Percentiles rank a stretch among this genome's conserved stretches.
Evolutionary conservation across 1,140 invertebrate species (phyloP).

Genomic region (Octopus bimaculoides): DNA sequence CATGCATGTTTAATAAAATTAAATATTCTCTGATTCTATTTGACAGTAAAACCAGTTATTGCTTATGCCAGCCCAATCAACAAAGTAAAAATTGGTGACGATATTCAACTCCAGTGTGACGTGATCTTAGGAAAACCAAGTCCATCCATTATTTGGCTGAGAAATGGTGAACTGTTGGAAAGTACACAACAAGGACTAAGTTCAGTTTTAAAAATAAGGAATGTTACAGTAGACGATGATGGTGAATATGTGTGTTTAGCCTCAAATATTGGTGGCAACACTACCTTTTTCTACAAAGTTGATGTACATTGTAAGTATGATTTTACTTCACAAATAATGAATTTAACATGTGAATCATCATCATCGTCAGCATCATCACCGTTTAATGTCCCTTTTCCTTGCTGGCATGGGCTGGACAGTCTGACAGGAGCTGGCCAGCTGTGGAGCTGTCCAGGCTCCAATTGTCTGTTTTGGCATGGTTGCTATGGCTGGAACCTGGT

Average conservation of each 20-base stretch:
- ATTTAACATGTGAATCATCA: too few relatives aligned
- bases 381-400: too few relatives aligned
- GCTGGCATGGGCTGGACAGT: too few relatives aligned
- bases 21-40: too few relatives aligned
- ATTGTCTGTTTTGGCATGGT: too few relatives aligned
- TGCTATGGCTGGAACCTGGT: too few relatives aligned
- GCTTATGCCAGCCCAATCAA: slow-evolving; percentile 49
- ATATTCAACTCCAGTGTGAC: slow-evolving; percentile 50
- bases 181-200: slow-evolving; percentile 23
- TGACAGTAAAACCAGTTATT: slow-evolving; percentile 52
- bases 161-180: slow-evolving; percentile 42
- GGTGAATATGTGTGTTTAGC: slow-evolving; percentile 59
- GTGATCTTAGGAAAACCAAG: slow-evolving; percentile 57
- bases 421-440: too few relatives aligned
- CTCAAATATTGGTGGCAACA: slow-evolving; percentile 57
- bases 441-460: too few relatives aligned
- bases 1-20: too few relatives aligned
- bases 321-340: too few relatives aligned
- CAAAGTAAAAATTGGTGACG: slow-evolving; percentile 41
- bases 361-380: too few relatives aligned
- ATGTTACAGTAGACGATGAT: slow-evolving; percentile 45
- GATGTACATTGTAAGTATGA: slow-evolving; percentile 55
- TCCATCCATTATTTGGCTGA: slow-evolving; percentile 57
- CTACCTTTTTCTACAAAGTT: slow-evolving; percentile 51
- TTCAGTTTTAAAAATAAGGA: slow-evolving; percentile 38